Evolutionary conservation across 1,140 invertebrate genomes (phyloP).

Genomic region (Cydia amplana): DNA sequence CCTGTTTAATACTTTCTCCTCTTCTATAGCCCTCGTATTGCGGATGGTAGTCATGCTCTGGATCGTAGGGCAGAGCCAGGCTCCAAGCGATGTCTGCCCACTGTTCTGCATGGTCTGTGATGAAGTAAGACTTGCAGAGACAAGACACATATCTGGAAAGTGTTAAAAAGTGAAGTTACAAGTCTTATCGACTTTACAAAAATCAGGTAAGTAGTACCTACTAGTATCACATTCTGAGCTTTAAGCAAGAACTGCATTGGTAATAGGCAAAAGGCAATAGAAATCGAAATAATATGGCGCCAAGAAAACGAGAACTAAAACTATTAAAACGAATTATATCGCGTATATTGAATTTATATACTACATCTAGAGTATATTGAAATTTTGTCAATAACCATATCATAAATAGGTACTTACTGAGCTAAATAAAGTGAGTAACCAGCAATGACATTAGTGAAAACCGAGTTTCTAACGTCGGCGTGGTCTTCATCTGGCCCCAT

Average conservation of each 20-base stretch:
- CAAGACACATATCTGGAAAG: slow-evolving; percentile 72
- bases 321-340: too few species aligned
- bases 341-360: too few species aligned
- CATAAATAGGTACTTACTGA: slow-evolving; percentile 54
- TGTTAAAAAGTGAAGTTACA: not conserved
- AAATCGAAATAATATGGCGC: too few species aligned
- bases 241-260: too few species aligned
- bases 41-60: slow-evolving; percentile 77
- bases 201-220: too few species aligned
- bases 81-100: slow-evolving; percentile 78
- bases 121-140: slow-evolving; percentile 69
- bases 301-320: not conserved
- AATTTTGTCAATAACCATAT: not conserved
- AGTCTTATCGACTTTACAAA: too few species aligned
- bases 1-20: slow-evolving; percentile 79
- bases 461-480: slow-evolving; percentile 78
- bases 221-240: too few species aligned
- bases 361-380: too few species aligned
- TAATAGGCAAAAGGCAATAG: too few species aligned
- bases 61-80: slow-evolving; percentile 74
- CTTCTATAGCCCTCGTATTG: slow-evolving; percentile 75
- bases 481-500: slow-evolving; percentile 83
- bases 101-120: slow-evolving; percentile 57
- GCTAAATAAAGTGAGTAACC: slow-evolving; percentile 80
- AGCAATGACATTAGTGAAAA: slow-evolving; percentile 80